A percentile compares a stretch with the other conserved stretches of the same genome.
Evolutionary conservation across 2,113 vertebrate species (phyloP).

Genomic region (Mobula hypostoma): DNA sequence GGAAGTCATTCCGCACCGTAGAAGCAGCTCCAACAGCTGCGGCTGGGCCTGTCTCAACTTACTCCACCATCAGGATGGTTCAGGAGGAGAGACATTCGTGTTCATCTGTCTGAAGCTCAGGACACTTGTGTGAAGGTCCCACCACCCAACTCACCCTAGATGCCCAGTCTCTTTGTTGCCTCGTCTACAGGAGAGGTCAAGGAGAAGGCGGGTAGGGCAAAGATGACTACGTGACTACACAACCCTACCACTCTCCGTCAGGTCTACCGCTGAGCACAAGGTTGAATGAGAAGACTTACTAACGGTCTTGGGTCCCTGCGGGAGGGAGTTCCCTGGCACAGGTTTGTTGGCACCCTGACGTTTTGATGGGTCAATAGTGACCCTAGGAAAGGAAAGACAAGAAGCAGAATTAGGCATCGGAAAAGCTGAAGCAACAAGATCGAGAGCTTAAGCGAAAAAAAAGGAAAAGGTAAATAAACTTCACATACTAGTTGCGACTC

Average conservation of each 20-base stretch:
- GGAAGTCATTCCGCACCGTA: neutral
- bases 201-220: no score
- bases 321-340: conserved; percentile 84
- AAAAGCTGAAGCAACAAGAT: conserved; percentile 22
- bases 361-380: conserved; percentile 96
- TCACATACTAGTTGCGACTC: neutral
- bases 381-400: conserved; percentile 56
- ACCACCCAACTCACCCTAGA: neutral
- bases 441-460: neutral
- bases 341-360: conserved; percentile 93
- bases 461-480: neutral
- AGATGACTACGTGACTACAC: neutral
- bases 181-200: no score
- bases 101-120: no score
- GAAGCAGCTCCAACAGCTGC: neutral
- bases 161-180: neutral
- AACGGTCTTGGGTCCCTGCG: conserved; percentile 94
- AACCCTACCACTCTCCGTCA: neutral
- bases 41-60: neutral
- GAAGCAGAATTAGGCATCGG: conserved; percentile 21
- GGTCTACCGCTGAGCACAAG: neutral
- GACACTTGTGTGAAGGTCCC: neutral
- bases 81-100: neutral
- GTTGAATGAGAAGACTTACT: conserved; percentile 68
- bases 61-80: neutral